A percentile compares a stretch with the other conserved stretches of the same genome.
Evolutionary conservation across 1,140 invertebrate genomes (phyloP).

Genomic region (Proctacanthus coquilletti): DNA sequence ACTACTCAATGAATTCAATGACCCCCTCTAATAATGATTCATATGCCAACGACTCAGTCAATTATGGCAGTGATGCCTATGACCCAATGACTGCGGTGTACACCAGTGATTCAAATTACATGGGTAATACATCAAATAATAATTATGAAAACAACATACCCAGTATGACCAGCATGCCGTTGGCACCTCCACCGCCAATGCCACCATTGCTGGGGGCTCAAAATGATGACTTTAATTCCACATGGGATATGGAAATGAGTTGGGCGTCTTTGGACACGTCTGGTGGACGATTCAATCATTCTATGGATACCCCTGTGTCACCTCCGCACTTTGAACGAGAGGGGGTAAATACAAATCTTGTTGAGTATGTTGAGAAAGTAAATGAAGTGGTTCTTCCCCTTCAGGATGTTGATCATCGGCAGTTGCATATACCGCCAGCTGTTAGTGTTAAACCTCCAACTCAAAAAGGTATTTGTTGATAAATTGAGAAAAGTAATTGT

Average conservation of each 20-base stretch:
- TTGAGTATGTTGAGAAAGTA: constrained; percentile 35
- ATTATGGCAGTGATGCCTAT: constrained; percentile 12
- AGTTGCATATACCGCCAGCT: constrained; percentile 16
- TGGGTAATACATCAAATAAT: constrained; percentile 8
- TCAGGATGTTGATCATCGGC: constrained; percentile 42
- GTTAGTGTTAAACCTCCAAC: constrained; percentile 10
- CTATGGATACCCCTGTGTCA: constrained; percentile 43
- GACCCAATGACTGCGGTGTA: constrained; percentile 5
- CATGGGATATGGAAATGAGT: constrained; percentile 26
- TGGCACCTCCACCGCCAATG: constrained; percentile 36
- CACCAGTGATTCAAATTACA: constrained; percentile 6
- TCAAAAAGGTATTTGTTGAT: constrained; percentile 17
- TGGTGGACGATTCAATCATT: constrained; percentile 10
- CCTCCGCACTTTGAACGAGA: constrained; percentile 49
- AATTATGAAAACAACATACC: constrained; percentile 7
- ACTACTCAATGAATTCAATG: not conserved
- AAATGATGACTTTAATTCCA: constrained; percentile 17
- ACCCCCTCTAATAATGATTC: not conserved
- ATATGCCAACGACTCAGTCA: constrained; percentile 7
- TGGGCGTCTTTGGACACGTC: constrained; percentile 22
- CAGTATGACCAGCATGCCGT: constrained; percentile 10
- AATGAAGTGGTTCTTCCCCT: constrained; percentile 26
- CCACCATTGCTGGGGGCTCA: constrained; percentile 27
- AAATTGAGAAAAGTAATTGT: constrained; percentile 10
- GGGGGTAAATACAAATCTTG: constrained; percentile 25